Conservation (phyloP, 2,888 invertebrate genomes). For the Dendrolimus pini region DNA sequence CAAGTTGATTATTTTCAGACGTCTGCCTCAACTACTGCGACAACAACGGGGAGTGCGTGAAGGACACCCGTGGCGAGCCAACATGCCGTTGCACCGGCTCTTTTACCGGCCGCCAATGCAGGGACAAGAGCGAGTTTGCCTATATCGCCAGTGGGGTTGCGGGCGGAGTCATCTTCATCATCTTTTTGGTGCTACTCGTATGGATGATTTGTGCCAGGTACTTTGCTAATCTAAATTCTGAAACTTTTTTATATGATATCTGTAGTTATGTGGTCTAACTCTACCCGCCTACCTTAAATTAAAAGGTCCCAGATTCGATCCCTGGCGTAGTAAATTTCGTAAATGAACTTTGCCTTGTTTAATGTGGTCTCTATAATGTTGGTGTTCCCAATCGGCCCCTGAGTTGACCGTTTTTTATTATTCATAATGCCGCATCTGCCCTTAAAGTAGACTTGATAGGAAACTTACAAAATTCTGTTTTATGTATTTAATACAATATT, state of each 20-base stretch:
- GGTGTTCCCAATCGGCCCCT: too few relatives aligned
- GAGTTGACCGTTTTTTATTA: too few relatives aligned
- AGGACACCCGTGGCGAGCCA: conserved; percentile 88
- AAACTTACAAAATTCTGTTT: too few relatives aligned
- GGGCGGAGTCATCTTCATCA: conserved; percentile 94
- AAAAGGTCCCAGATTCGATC: too few relatives aligned
- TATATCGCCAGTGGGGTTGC: conserved; percentile 97
- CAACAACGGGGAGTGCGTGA: conserved; percentile 92
- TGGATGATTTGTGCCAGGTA: conserved; percentile 98
- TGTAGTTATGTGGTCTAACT: not conserved
- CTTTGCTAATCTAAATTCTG: conserved; percentile 4
- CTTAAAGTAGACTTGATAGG: too few relatives aligned
- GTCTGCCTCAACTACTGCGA: conserved; percentile 91
- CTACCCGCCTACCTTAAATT: too few relatives aligned
- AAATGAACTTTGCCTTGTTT: too few relatives aligned
- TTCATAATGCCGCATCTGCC: too few relatives aligned
- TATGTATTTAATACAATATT: too few relatives aligned
- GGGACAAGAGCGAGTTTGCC: conserved; percentile 95
- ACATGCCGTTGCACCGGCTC: conserved; percentile 94
- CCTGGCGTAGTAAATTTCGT: too few relatives aligned
- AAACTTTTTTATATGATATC: not conserved
- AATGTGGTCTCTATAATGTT: too few relatives aligned
- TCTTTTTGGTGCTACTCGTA: conserved; percentile 92
- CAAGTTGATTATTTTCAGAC: conserved; percentile 58
- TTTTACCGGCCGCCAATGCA: conserved; percentile 92